phyloP scores from a whole-genome alignment of 2,797 vertebrate genomes.

The Nannoperca australis region DNA sequence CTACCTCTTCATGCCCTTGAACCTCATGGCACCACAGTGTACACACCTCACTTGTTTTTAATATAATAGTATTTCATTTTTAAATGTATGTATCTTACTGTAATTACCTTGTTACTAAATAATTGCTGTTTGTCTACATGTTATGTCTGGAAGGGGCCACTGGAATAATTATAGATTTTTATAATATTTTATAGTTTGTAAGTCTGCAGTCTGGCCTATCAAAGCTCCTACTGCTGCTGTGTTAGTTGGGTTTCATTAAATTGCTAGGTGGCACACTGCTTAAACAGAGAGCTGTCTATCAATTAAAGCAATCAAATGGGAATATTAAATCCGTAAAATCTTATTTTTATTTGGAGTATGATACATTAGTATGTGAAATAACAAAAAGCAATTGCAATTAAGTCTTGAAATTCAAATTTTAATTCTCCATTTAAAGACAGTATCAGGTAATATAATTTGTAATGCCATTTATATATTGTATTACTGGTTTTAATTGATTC shows the following conservation, averaged over 20 bases:
- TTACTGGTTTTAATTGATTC: not conserved
- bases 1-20: no score
- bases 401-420: not conserved
- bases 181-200: not conserved
- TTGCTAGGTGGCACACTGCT: not conserved
- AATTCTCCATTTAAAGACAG: not conserved
- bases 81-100: not conserved
- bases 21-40: not conserved
- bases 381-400: not conserved
- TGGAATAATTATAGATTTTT: not conserved
- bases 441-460: not conserved
- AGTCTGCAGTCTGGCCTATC: not conserved
- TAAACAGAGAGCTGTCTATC: not conserved
- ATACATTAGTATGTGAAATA: not conserved
- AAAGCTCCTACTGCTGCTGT: not conserved
- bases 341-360: not conserved
- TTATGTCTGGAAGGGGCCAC: not conserved
- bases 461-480: not conserved
- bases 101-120: slow-evolving; percentile 6
- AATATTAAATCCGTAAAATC: not conserved
- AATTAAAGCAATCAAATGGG: not conserved
- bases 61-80: no score
- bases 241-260: not conserved
- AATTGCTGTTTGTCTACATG: not conserved
- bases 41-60: not conserved